phyloP scores from a whole-genome alignment of 2,113 vertebrate species.

The Dromaius novaehollandiae region DNA sequence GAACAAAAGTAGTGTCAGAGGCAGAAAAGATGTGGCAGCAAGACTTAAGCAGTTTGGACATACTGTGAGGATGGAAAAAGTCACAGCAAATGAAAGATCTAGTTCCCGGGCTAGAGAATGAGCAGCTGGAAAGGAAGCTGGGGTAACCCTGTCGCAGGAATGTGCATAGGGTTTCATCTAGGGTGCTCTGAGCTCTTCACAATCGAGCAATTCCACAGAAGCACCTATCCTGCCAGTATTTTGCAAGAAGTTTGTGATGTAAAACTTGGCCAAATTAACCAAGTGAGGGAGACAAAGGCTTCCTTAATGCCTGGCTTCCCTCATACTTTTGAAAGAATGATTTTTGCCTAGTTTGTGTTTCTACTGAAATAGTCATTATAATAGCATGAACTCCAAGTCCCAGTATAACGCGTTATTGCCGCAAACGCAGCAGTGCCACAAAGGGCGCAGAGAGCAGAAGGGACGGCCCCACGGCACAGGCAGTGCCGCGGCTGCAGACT shows the following conservation, averaged over 20 bases:
- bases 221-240: too few species aligned
- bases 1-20: neutral
- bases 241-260: neutral
- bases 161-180: accelerated
- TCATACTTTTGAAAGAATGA: neutral
- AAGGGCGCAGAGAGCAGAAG: neutral
- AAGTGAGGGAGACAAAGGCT: neutral
- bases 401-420: accelerated
- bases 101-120: neutral
- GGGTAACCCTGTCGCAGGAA: neutral
- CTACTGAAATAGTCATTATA: neutral
- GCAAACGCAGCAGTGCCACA: neutral
- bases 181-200: neutral
- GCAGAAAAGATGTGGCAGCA: neutral
- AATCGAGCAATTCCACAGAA: too few species aligned
- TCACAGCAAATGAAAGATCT: neutral
- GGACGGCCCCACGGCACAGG: accelerated
- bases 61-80: neutral
- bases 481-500: neutral
- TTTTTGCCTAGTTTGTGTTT: neutral
- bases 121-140: neutral
- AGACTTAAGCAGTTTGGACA: neutral
- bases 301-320: neutral
- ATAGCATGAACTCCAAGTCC: too few species aligned
- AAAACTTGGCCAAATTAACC: neutral